Conservation (phyloP, 2,113 vertebrate genomes). For the Brienomyrus brachyistius region DNA sequence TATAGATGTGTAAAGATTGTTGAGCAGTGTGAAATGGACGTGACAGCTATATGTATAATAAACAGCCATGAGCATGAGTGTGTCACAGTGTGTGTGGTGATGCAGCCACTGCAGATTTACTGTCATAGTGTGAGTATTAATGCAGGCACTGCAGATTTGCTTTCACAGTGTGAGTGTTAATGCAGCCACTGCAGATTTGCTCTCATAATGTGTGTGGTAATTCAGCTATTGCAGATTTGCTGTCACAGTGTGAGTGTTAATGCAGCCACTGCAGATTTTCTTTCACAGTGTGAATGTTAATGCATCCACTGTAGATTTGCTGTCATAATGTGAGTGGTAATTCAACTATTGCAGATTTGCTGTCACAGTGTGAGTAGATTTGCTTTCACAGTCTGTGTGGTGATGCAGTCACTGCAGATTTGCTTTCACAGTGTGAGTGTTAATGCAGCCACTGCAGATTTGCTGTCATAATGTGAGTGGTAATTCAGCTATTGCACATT, state of each 20-base stretch:
- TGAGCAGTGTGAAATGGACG: neutral
- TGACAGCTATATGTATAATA: neutral
- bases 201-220: neutral
- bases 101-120: neutral
- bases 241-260: neutral
- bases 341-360: neutral
- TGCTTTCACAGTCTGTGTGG: neutral
- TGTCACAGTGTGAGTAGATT: neutral
- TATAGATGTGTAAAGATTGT: neutral
- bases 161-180: neutral
- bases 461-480: neutral
- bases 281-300: neutral
- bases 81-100: neutral
- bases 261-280: neutral
- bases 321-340: neutral
- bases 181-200: neutral
- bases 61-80: neutral
- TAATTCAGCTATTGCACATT: neutral
- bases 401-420: neutral
- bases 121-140: neutral
- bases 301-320: neutral
- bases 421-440: neutral
- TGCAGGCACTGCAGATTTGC: neutral
- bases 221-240: neutral
- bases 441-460: neutral